phyloP scores from a whole-genome alignment of 2,113 vertebrate species.

The Salvelinus sp. region DNA sequence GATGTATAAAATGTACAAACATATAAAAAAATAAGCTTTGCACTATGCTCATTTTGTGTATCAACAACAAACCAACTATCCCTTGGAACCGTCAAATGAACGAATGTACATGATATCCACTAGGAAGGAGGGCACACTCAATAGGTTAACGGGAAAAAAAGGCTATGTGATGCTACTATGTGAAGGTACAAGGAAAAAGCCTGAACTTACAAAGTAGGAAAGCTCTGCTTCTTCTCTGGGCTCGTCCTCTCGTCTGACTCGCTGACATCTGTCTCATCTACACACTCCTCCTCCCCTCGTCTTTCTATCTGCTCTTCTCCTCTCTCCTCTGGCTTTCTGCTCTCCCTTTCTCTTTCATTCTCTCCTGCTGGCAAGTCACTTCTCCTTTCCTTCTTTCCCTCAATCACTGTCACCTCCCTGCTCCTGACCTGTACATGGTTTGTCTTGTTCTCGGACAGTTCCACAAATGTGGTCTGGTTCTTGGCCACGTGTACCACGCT shows the following conservation, averaged over 20 bases:
- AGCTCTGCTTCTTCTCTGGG: slow-evolving; percentile 70
- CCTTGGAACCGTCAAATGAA: slow-evolving; percentile 47
- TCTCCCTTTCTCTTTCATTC: slow-evolving; percentile 44
- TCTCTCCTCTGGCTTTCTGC: slow-evolving; percentile 41
- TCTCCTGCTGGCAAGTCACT: slow-evolving; percentile 32
- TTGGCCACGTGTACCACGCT: slow-evolving; percentile 60
- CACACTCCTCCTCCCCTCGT: slow-evolving; percentile 56
- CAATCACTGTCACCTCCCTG: slow-evolving; percentile 57
- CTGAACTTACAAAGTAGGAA: slow-evolving; percentile 79
- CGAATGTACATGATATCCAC: slow-evolving; percentile 33
- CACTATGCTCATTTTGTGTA: slow-evolving; percentile 13
- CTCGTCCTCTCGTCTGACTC: slow-evolving; percentile 72
- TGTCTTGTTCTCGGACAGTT: slow-evolving; percentile 63
- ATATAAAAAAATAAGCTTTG: slow-evolving; percentile 44
- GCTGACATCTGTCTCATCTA: slow-evolving; percentile 75
- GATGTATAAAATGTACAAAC: slow-evolving; percentile 67
- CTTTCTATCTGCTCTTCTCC: slow-evolving; percentile 43
- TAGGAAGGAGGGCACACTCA: slow-evolving; percentile 38
- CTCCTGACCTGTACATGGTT: slow-evolving; percentile 70
- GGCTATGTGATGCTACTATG: slow-evolving; percentile 33
- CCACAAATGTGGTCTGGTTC: slow-evolving; percentile 66
- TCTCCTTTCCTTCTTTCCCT: slow-evolving; percentile 34
- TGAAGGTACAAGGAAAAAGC: slow-evolving; percentile 35
- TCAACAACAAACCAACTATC: slow-evolving; percentile 44
- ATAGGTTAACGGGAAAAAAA: slow-evolving; percentile 22